Conservation (phyloP, 2,113 vertebrate genomes). For the Pygoscelis adeliae region DNA sequence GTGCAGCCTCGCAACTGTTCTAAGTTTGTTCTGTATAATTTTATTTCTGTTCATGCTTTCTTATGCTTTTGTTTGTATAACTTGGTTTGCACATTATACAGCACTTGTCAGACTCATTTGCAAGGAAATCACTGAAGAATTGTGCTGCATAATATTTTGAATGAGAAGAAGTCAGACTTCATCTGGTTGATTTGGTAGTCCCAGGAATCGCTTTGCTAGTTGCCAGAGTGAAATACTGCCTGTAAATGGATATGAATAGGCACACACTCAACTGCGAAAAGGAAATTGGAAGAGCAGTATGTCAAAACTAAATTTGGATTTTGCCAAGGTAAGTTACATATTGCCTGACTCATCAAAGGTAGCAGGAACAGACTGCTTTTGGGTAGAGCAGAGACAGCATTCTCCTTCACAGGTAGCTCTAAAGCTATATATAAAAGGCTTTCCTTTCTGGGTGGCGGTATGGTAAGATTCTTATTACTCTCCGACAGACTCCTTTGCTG, state of each 20-base stretch:
- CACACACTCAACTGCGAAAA: rapidly evolving
- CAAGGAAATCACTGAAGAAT: background rate
- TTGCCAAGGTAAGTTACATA: background rate
- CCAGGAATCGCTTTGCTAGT: background rate
- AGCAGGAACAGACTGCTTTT: background rate
- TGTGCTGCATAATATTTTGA: constrained; percentile 3
- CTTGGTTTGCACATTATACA: background rate
- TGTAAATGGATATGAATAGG: background rate
- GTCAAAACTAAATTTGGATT: background rate
- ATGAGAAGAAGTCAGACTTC: background rate
- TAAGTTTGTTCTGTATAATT: background rate
- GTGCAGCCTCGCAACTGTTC: background rate
- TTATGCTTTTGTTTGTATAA: constrained; percentile 9
- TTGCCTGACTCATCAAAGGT: background rate
- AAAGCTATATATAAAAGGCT: background rate
- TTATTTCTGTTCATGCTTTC: background rate
- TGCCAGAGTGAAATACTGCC: background rate
- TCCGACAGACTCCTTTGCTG: background rate
- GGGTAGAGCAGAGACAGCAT: background rate
- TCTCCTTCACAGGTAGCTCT: background rate
- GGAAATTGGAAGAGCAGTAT: background rate
- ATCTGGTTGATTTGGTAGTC: background rate
- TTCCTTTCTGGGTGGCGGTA: background rate
- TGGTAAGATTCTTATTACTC: background rate
- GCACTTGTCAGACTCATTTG: background rate